Conservation (phyloP, 2,888 invertebrate genomes). For the Ophion ellenae region DNA sequence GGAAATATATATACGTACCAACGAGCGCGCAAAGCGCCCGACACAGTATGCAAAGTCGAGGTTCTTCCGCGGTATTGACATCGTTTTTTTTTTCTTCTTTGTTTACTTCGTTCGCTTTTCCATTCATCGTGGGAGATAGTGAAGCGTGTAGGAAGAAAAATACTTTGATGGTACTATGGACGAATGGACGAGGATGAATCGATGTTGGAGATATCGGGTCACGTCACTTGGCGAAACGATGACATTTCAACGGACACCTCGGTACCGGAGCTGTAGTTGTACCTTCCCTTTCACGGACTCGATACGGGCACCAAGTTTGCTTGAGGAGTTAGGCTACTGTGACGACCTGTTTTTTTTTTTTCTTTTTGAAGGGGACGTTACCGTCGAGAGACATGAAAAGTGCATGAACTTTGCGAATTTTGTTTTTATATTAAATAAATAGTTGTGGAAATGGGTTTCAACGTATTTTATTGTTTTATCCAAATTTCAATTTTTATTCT, state of each 20-base stretch:
- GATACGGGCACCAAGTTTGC: background rate
- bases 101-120: slow-evolving; percentile 15
- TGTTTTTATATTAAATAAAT: no score
- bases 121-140: slow-evolving; percentile 14
- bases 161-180: slow-evolving; percentile 22
- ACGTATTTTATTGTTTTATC: no score
- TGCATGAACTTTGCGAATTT: no score
- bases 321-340: background rate
- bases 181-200: slow-evolving; percentile 60
- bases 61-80: slow-evolving; percentile 50
- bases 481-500: no score
- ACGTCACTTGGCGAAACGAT: slow-evolving; percentile 21
- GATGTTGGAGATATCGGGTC: slow-evolving; percentile 41
- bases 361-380: no score
- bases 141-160: slow-evolving; percentile 40
- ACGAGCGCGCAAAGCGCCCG: slow-evolving; percentile 28
- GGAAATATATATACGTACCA: slow-evolving; percentile 13
- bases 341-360: background rate
- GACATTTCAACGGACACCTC: slow-evolving; percentile 10
- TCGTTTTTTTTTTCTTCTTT: slow-evolving; percentile 28
- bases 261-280: background rate
- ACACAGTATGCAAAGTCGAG: slow-evolving; percentile 52
- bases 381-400: no score
- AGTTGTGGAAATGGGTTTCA: no score
- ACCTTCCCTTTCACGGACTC: background rate